Base-by-base conservation (phyloP, 2,888 invertebrate species). In the Pseudoips prasinana region DNA sequence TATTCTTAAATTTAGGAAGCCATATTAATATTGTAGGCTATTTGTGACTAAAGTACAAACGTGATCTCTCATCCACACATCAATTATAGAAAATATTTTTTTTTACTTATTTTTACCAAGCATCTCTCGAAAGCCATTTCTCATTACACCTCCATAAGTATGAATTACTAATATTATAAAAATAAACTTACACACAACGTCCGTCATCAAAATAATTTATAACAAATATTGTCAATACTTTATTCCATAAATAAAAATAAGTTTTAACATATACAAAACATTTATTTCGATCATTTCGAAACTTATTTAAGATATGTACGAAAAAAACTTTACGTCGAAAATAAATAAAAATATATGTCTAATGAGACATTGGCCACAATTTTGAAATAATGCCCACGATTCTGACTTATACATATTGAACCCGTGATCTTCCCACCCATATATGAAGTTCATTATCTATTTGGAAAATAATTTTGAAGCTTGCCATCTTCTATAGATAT, bases 71-170 rank as follows among this genome's bases (percentile, higher is more conserved):
- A 8, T 33, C 18, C 18, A 32, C 47, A 35, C 28, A 41, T 38
- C 36, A 39, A 23, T 29, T 39, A 37, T 22, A 43, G 33, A 56
- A 55, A 45, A 43, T 40, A 45, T 10, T 14, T 14, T 25, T 35
- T 33, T 20, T 20, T 2, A 20, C 7, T 20, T 20, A n/a, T 20
- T 20, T 20, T 20, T 33, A 29, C 25, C 37, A 46, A 40, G 41
- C 54, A 45, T 53, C 27, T 50, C 44, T 39, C 32, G 46, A 45
- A 55, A 56, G 53, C 57, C 38, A 40, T 53, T 37, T 33, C 30
- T 33, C 41, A 28, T 37, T 39, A 36, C 27, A 41, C 10, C 31
- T 33, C 25, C 26, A 36, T 29, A 34, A 39, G 29, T 49, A 14
- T 14, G 2, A 2, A 56, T 33, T 25, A 39, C 31, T 49, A 49